Percentiles rank a stretch among this genome's conserved stretches.
Evolutionary conservation across 30 jellyfish, hydroid and myxozoan genomes (phyloP).

Genomic region (Morbakka virulenta): DNA sequence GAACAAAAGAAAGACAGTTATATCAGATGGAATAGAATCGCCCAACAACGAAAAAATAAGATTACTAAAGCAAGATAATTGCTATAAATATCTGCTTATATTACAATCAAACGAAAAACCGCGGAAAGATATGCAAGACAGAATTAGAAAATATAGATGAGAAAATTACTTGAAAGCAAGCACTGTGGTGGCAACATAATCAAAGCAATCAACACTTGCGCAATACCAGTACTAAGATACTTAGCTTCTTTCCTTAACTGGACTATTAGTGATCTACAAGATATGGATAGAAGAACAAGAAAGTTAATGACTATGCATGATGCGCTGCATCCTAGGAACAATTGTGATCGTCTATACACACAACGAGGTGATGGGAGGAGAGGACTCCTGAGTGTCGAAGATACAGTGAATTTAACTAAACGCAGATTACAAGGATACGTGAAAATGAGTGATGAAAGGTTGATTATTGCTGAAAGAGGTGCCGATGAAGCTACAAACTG

Average conservation of each 20-base stretch:
- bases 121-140: conserved; percentile 6
- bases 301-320: background rate
- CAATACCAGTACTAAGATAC: conserved; percentile 4
- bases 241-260: conserved; percentile 9
- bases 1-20: too few relatives aligned
- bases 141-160: background rate
- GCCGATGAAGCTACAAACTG: conserved; percentile 22
- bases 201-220: conserved; percentile 36
- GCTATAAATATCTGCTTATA: background rate
- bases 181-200: background rate
- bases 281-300: conserved; percentile 15
- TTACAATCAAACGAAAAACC: conserved; percentile 11
- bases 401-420: conserved; percentile 1
- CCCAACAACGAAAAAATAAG: background rate
- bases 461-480: conserved; percentile 14
- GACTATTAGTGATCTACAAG: conserved; percentile 17
- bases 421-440: conserved; percentile 11
- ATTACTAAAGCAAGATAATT: background rate
- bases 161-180: background rate
- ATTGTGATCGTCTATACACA: conserved; percentile 20
- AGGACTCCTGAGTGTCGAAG: conserved; percentile 28
- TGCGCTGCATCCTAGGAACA: conserved; percentile 35
- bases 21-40: too few relatives aligned
- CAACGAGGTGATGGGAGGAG: conserved; percentile 42
- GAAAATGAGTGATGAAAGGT: conserved; percentile 1